Base-by-base conservation (phyloP, 2,113 vertebrate species). In the Chunga burmeisteri region DNA sequence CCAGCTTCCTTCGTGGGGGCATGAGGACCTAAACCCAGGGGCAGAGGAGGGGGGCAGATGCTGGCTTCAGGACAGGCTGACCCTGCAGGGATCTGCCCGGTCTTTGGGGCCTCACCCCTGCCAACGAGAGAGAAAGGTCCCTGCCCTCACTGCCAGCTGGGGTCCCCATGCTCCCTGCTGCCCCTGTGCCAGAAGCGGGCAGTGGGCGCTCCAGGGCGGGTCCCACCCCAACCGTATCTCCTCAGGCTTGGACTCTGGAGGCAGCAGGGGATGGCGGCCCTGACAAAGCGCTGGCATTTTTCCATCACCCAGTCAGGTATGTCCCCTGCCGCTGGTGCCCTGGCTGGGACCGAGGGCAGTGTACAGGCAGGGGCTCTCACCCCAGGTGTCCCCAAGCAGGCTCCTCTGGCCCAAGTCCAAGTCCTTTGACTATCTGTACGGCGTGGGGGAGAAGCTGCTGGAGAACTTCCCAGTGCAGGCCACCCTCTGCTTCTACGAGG, bases 381-480 rank as follows among this genome's bases (percentile, higher is more conserved):
- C 21, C 42, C 5, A 2, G 13, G 26, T 86, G 16, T 95, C 85
- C 88, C 77, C 92, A 10, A 29, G 5, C 96, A 99, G 99, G 94
- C 98, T 99, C 20, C 98, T 98, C 73, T 99, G 99, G 99, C 98
- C 99, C 71, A 98, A 94, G 92, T 98, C 98, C 52, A 98, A 97
- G 84, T 98, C 98, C 29, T 99, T 98, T 38, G 99, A 99, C 97
- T 99, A 98, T 86, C 96, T 99, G 87, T 99, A 98, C 86, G 96
- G 96, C 22, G 97, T 98, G 19, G 99, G 98, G 17, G 97, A 99
- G 92, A 97, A 96, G 38, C 96, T 99, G 81, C 97, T 99, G 78
- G 83, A 97, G 80, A 98, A 98, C 93, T 99, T 99, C 95, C 99
- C 99, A 1, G 97, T 98, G 40, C 99, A 99, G 94, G 99, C 99